Evolutionary conservation across 2,888 invertebrate species (phyloP).

Genomic region (Macaria liturata): DNA sequence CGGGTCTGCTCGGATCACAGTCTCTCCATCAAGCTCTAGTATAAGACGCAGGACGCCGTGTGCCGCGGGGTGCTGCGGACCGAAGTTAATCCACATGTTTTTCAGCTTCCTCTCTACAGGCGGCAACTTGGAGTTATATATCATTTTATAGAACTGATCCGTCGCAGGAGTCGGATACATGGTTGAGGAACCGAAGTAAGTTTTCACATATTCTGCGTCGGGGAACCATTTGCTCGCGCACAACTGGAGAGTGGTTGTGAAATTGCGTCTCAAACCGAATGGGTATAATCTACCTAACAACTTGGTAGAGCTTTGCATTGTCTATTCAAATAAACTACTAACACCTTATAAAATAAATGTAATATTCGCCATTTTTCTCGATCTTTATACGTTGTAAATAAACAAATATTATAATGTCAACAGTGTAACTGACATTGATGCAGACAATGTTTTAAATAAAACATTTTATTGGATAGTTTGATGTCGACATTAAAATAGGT

Average conservation of each 20-base stretch:
- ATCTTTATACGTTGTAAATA: no score
- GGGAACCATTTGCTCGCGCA: constrained; percentile 83
- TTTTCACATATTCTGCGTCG: constrained; percentile 82
- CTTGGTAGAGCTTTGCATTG: constrained; percentile 7
- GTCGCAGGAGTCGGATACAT: constrained; percentile 81
- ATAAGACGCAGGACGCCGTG: constrained; percentile 94
- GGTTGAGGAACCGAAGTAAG: constrained; percentile 78
- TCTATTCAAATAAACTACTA: background rate
- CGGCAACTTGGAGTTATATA: constrained; percentile 54
- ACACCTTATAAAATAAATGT: no score
- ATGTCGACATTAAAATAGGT: no score
- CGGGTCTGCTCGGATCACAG: constrained; percentile 90
- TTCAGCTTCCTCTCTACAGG: constrained; percentile 84
- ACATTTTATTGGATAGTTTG: no score
- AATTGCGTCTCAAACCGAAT: constrained; percentile 34
- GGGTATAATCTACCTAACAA: constrained; percentile 9
- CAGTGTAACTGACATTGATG: no score
- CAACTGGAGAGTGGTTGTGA: constrained; percentile 44
- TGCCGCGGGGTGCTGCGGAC: constrained; percentile 95
- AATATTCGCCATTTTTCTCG: no score
- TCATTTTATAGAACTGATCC: constrained; percentile 61
- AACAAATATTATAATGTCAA: no score
- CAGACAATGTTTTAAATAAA: no score
- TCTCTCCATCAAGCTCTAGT: constrained; percentile 92
- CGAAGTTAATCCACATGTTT: constrained; percentile 91